phyloP scores from a whole-genome alignment of 2,888 invertebrate genomes.

The Heteromyza rotundicornis region DNA sequence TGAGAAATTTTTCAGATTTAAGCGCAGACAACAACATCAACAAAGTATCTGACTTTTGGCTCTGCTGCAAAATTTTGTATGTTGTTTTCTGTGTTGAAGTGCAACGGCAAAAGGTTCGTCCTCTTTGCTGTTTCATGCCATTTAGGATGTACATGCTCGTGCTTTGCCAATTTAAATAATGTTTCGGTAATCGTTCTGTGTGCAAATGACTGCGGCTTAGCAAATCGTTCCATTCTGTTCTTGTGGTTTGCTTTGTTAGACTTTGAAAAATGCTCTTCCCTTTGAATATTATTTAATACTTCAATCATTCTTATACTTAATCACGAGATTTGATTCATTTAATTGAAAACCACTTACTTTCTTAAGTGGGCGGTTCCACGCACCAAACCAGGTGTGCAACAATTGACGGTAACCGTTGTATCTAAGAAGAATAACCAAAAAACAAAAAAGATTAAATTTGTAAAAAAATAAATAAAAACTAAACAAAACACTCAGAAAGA shows the following conservation, averaged over 20 bases:
- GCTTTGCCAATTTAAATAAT: slow-evolving; percentile 28
- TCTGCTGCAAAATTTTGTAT: background rate
- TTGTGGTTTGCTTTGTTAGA: too few relatives aligned
- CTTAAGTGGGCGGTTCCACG: slow-evolving; percentile 70
- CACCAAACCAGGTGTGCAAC: slow-evolving; percentile 74
- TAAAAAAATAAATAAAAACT: slow-evolving; percentile 6
- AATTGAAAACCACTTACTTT: slow-evolving; percentile 59
- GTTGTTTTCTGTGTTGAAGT: background rate
- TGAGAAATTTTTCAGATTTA: too few relatives aligned
- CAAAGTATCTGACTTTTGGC: too few relatives aligned
- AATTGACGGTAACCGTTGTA: slow-evolving; percentile 71
- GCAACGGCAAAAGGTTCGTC: background rate
- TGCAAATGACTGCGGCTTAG: too few relatives aligned
- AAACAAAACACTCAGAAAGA: background rate
- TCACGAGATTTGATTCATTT: background rate
- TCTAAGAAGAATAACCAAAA: slow-evolving; percentile 61
- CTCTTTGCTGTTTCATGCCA: slow-evolving; percentile 11
- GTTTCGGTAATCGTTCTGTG: too few relatives aligned
- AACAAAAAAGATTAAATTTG: slow-evolving; percentile 13
- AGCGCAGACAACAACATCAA: background rate
- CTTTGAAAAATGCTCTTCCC: too few relatives aligned
- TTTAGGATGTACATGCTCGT: background rate
- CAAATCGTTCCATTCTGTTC: too few relatives aligned
- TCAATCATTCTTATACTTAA: background rate
- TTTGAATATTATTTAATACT: too few relatives aligned